Base-by-base conservation (phyloP, 1,140 invertebrate genomes). In the Parapsyche elsis region DNA sequence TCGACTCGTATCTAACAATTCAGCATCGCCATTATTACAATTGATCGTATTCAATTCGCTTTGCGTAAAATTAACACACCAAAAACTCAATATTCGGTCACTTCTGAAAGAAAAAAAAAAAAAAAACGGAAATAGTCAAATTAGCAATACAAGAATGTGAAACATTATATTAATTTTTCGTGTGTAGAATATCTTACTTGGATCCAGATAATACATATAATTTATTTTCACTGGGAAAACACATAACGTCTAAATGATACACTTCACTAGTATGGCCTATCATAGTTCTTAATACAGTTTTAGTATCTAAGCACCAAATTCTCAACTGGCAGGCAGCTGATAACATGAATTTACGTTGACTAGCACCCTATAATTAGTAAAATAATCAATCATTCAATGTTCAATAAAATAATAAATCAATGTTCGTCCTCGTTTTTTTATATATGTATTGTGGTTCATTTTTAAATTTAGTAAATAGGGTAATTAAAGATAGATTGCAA, bases 21-120 rank as follows among this genome's bases (percentile, higher is more conserved):
- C n/a, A 24, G 0, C 2, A 30, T 75, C 73, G n/a, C 24, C 26
- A 26, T 16, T 23, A 84, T 46, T 87, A 85, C 0, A 86, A 84
- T 46, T 86, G 86, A 14, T 84, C 71, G 78, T 87, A 85, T 5
- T 85, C 26, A 84, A 38, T 10, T 83, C 70, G 1, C 87, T 85
- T 0, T 84, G 79, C 21, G 85, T 85, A 26, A 88, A 84, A 44
- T 87, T 87, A 0, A 88, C 84, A 14, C 86, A 87, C 88, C 88
- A 89, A 81, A 88, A 88, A n/a, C 87, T 87, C 46, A 89, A 84
- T 9, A 89, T 86, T 9, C 88, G 84, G 82, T 89, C 88, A n/a
- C 85, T 88, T 83, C 88, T 89, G 84, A 0, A 85, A 86, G 46
- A 30, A 81, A 57, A 80, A n/a, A 71, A 14, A 53, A n/a, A n/a